Percentiles rank a stretch among this genome's conserved stretches.
These are phyloP conservation scores for Thomomys bottae DNA, from an alignment of 2,113 vertebrate species.

Conservation along the genomic window DNA sequence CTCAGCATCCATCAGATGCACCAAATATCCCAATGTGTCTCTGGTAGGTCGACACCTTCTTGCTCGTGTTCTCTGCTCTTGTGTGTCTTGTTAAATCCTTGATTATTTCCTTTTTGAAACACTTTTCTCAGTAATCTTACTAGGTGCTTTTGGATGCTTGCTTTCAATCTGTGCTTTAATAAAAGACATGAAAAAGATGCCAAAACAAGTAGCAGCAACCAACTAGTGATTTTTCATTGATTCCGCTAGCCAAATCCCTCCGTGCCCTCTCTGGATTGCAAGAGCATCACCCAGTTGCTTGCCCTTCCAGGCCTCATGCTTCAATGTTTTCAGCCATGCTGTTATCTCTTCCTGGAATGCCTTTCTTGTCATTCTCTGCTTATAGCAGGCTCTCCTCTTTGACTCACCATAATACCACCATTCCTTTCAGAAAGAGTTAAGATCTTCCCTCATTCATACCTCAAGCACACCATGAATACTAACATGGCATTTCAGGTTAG, in stretches of 20 bases:
- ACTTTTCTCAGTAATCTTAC: not conserved
- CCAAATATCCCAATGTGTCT: not conserved
- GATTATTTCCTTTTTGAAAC: not conserved
- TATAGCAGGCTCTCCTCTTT: too few species aligned
- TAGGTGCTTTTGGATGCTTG: not conserved
- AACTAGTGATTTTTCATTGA: not conserved
- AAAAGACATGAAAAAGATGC: not conserved
- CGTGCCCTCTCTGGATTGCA: not conserved
- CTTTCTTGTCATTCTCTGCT: not conserved
- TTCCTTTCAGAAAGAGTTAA: not conserved
- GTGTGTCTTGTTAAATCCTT: not conserved
- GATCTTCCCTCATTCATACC: not conserved
- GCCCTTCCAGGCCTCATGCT: not conserved
- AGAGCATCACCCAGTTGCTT: not conserved
- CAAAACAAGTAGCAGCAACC: not conserved
- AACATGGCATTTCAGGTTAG: not conserved
- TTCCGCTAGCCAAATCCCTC: not conserved
- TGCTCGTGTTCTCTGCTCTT: not conserved
- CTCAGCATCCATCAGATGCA: not conserved
- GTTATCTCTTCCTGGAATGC: not conserved
- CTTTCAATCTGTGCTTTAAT: not conserved
- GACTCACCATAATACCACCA: not conserved
- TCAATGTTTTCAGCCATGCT: not conserved
- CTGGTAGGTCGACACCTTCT: not conserved
- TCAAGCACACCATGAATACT: not conserved